Evolutionary conservation across 2,113 vertebrate genomes (phyloP).

Genomic region (Oreochromis niloticus): DNA sequence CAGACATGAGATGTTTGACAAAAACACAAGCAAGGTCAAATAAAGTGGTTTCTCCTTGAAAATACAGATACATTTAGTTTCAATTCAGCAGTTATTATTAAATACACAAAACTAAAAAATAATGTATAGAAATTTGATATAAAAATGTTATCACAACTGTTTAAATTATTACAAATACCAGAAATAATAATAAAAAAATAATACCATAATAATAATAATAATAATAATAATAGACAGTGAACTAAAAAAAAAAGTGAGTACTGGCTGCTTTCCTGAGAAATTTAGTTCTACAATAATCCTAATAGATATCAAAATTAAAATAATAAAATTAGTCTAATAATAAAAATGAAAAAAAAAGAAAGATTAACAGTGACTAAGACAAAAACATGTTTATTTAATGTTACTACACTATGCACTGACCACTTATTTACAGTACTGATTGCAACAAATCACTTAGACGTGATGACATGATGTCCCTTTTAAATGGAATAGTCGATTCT

Average conservation of each 20-base stretch:
- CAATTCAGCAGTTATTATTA: constrained; percentile 36
- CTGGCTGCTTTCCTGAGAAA: constrained; percentile 60
- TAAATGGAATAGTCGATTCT: constrained; percentile 24
- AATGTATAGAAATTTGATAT: constrained; percentile 43
- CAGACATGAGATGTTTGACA: background rate
- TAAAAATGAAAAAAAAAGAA: background rate
- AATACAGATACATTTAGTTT: constrained; percentile 14
- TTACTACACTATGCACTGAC: background rate
- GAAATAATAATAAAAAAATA: constrained; percentile 4
- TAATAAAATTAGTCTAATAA: background rate
- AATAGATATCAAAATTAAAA: constrained; percentile 21
- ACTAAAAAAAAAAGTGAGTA: constrained; percentile 19
- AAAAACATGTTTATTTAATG: background rate
- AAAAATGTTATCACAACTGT: constrained; percentile 48
- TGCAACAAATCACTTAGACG: background rate
- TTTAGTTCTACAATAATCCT: constrained; percentile 18
- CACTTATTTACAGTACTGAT: background rate
- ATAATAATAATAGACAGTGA: constrained; percentile 40
- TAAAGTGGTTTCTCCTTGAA: constrained; percentile 21
- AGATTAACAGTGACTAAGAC: background rate
- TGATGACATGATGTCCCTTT: background rate
- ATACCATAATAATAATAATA: background rate
- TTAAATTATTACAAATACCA: constrained; percentile 40
- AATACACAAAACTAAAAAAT: constrained; percentile 37
- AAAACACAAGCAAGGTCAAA: constrained; percentile 3